These are phyloP conservation scores for Carassius auratus DNA, from an alignment of 2,113 vertebrate genomes.

Conservation along the genomic window DNA sequence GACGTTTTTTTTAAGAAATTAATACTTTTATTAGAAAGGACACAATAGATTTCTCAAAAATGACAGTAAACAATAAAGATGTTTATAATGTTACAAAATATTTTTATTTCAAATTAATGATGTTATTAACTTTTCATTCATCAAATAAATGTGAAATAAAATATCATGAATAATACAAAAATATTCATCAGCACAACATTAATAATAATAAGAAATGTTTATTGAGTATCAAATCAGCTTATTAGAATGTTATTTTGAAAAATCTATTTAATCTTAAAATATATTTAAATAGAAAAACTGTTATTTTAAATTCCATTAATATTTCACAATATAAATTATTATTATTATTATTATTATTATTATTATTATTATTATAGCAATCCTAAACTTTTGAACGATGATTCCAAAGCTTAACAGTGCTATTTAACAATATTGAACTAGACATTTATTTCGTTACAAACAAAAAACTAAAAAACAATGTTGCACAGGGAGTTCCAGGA, in stretches of 20 bases:
- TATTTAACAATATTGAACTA: not conserved
- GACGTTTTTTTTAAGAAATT: not conserved
- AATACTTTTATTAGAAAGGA: not conserved
- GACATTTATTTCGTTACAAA: not conserved
- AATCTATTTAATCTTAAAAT: too few relatives aligned
- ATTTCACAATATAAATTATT: not conserved
- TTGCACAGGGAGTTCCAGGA: not conserved
- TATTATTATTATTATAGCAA: too few relatives aligned
- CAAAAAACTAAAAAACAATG: not conserved
- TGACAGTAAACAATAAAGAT: not conserved
- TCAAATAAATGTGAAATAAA: not conserved
- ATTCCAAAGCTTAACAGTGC: not conserved
- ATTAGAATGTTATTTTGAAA: not conserved
- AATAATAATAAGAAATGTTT: not conserved
- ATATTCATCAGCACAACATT: not conserved
- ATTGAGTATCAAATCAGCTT: not conserved
- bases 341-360: too few relatives aligned
- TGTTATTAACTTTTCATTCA: not conserved
- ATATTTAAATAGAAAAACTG: not conserved
- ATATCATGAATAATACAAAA: not conserved
- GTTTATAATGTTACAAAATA: too few relatives aligned
- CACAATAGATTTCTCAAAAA: not conserved
- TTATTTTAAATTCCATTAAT: not conserved
- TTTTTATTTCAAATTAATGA: not conserved
- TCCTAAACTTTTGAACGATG: not conserved